phyloP scores from a whole-genome alignment of 2,113 vertebrate species.

The Dicrurus megarhynchus region DNA sequence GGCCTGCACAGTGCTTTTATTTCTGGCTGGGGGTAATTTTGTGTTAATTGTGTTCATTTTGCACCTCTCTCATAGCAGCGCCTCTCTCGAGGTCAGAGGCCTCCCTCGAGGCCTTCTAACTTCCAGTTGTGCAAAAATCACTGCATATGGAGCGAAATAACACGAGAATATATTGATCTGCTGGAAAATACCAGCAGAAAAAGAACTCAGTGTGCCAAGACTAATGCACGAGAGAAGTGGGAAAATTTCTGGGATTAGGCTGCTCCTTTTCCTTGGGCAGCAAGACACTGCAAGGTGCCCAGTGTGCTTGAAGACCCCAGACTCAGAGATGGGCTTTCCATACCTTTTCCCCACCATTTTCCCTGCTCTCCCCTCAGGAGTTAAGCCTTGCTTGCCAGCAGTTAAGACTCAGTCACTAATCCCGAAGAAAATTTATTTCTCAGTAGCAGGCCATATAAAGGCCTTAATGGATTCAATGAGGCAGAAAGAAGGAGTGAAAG shows the following conservation, averaged over 20 bases:
- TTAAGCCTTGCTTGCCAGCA: slow-evolving; percentile 60
- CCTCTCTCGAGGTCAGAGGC: neutral
- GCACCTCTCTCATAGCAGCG: accelerated
- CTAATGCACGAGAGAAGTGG: neutral
- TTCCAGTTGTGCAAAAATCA: neutral
- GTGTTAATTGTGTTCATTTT: neutral
- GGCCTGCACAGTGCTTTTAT: accelerated
- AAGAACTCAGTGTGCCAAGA: neutral
- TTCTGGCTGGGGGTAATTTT: neutral
- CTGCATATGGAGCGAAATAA: neutral
- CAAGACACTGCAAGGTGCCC: neutral
- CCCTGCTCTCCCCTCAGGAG: slow-evolving; percentile 37
- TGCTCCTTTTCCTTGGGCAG: neutral
- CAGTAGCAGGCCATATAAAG: slow-evolving; percentile 74
- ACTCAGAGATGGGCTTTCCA: neutral
- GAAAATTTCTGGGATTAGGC: neutral
- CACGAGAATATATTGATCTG: neutral
- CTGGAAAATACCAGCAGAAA: neutral
- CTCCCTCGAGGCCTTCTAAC: neutral
- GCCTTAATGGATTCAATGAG: slow-evolving; percentile 83
- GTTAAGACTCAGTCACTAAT: slow-evolving; percentile 48
- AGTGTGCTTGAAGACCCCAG: neutral
- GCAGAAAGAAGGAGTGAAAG: slow-evolving; percentile 77
- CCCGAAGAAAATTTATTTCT: slow-evolving; percentile 73
- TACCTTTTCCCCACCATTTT: neutral